Base-by-base conservation (phyloP, 2,113 vertebrate genomes). In the Stercorarius parasiticus region DNA sequence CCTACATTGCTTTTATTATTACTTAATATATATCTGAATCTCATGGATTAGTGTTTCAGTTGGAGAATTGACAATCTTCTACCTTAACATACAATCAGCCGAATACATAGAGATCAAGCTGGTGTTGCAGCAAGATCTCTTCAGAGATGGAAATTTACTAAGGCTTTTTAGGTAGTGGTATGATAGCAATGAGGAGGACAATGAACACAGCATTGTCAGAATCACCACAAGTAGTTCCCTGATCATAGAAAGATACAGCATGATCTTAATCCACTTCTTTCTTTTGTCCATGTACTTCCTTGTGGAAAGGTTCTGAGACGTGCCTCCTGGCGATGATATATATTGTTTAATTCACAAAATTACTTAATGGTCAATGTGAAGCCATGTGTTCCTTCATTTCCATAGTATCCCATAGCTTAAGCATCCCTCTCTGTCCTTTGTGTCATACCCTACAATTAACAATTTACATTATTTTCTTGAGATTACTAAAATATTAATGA, bases 381-480 rank as follows among this genome's bases (percentile, higher is more conserved):
- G 16, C 6, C 25, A 14, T 71, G 8, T 79, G 11, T 81, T 82
- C n/a, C 92, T 87, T 83, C 29, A 29, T 29, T 42, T 62, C 13
- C 42, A 22, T 19, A 82, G 15, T n/a, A 67, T 32, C 15, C 38
- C 58, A 13, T 11, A 36, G 4, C 9, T 77, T 42, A 78, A 94
- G 15, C 9, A 73, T 6, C 40, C 10, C 4, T 53, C 18, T 69
- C 49, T 77, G 14, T 65, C 26, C 40, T 78, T 82, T 52, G 34
- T 61, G 49, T 47, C 0, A 0, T 36, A 52, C 10, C 10, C 11
- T 32, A 26, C 15, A 77, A 38, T 16, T 23, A 38, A 66, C 21
- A 71, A 56, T 34, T 49, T 59, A 59, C 9, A 10, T 64, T 34
- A 32, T 78, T 94, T 90, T 70, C 79, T 74, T 65, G 36, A 70